Evolutionary conservation across 1,140 invertebrate species (phyloP).

Genomic region (Holotrichia oblita): DNA sequence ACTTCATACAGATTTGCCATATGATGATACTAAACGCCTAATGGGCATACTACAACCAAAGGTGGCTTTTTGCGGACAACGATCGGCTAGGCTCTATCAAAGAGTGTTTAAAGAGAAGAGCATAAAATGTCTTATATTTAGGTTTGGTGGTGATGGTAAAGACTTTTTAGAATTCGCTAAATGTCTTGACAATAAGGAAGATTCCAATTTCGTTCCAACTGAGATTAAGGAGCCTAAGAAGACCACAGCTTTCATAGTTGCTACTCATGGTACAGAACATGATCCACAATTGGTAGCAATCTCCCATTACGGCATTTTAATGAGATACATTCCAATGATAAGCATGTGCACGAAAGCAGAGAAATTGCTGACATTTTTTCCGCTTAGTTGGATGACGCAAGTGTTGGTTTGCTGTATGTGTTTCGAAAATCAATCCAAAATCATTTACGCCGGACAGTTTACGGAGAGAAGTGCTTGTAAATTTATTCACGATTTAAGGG

Average conservation of each 20-base stretch:
- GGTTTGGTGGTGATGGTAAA: slow-evolving; percentile 13
- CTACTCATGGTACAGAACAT: slow-evolving; percentile 49
- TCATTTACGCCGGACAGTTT: slow-evolving; percentile 49
- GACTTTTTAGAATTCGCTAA: neutral
- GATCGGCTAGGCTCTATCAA: slow-evolving; percentile 48
- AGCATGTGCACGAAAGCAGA: slow-evolving; percentile 44
- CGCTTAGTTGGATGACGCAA: slow-evolving; percentile 51
- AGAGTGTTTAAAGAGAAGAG: slow-evolving; percentile 43
- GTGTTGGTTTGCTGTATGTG: slow-evolving; percentile 48
- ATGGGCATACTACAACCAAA: slow-evolving; percentile 51
- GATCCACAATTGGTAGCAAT: slow-evolving; percentile 50
- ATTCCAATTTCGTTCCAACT: slow-evolving; percentile 9
- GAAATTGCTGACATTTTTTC: slow-evolving; percentile 52
- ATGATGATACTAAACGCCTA: slow-evolving; percentile 47
- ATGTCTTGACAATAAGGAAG: slow-evolving; percentile 9
- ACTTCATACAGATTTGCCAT: slow-evolving; percentile 47
- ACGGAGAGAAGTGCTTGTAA: slow-evolving; percentile 51
- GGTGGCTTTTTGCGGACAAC: slow-evolving; percentile 52
- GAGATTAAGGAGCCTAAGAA: slow-evolving; percentile 44
- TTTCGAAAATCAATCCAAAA: slow-evolving; percentile 44
- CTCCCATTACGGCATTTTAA: slow-evolving; percentile 50
- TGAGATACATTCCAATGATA: slow-evolving; percentile 44
- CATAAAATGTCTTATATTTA: slow-evolving; percentile 21
- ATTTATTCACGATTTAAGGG: slow-evolving; percentile 52
- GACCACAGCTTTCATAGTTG: slow-evolving; percentile 50